phyloP scores from a whole-genome alignment of 2,113 vertebrate species.

The Riparia riparia region DNA sequence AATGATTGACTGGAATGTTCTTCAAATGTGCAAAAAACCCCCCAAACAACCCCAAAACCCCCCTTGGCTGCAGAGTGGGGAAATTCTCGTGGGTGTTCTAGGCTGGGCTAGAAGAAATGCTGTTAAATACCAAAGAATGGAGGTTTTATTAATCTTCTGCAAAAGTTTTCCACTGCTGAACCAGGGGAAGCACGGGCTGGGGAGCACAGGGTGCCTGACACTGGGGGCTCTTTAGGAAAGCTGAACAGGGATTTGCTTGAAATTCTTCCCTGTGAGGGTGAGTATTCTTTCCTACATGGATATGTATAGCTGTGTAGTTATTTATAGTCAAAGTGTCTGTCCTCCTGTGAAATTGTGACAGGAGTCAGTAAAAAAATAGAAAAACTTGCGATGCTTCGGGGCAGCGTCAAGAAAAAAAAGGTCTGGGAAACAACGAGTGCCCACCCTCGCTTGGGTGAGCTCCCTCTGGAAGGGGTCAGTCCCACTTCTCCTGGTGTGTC shows the following conservation, averaged over 20 bases:
- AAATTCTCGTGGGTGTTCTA: not conserved
- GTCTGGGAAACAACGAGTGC: not conserved
- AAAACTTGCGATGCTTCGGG: not conserved
- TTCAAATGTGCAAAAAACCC: not conserved
- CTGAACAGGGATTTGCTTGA: not conserved
- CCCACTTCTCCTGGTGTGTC: accelerated
- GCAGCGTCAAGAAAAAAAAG: not conserved
- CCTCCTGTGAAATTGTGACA: not conserved
- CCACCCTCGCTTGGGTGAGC: not conserved
- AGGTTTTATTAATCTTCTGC: not conserved
- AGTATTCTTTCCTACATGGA: not conserved
- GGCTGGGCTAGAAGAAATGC: not conserved
- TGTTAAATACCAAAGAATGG: not conserved
- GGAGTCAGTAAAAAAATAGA: slow-evolving; percentile 20
- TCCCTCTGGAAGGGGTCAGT: not conserved
- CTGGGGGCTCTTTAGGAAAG: not conserved
- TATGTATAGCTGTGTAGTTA: not conserved
- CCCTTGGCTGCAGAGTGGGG: not conserved
- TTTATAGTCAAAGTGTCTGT: not conserved
- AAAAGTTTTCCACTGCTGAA: not conserved
- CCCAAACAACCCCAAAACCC: not conserved
- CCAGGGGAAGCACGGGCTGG: not conserved
- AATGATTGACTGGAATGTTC: not conserved
- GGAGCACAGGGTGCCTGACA: not conserved
- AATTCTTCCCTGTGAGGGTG: not conserved